Percentiles rank a stretch among this genome's conserved stretches.
phyloP scores from a whole-genome alignment of 2,888 invertebrate species.

The Apoda limacodes region DNA sequence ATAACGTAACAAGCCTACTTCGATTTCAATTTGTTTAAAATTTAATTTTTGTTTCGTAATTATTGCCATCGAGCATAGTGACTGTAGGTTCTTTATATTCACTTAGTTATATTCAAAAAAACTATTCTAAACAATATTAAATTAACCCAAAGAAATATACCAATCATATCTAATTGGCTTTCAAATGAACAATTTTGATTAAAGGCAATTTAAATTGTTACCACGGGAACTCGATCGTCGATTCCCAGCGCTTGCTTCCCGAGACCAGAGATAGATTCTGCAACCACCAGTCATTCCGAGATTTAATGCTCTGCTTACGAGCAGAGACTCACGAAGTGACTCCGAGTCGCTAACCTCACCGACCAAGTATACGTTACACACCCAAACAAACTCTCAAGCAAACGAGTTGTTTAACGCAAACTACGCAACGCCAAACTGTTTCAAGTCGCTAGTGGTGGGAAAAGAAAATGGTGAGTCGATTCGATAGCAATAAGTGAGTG shows the following conservation, averaged over 20 bases:
- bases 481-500: conserved; percentile 36
- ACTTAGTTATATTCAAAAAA: too few relatives aligned
- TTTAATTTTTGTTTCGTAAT: too few relatives aligned
- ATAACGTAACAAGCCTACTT: too few relatives aligned
- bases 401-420: conserved; percentile 19
- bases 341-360: conserved; percentile 12
- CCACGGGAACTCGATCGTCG: conserved; percentile 36
- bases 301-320: conserved; percentile 43
- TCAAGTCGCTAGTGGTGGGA: conserved; percentile 26
- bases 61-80: too few relatives aligned
- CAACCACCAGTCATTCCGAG: conserved; percentile 39
- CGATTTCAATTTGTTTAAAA: too few relatives aligned
- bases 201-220: conserved; percentile 38
- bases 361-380: conserved; percentile 17
- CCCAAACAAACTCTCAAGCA: conserved; percentile 5
- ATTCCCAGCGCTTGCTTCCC: conserved; percentile 33
- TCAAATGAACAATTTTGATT: conserved; percentile 25
- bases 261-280: conserved; percentile 29
- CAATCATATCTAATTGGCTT: too few relatives aligned
- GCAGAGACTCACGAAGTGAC: conserved; percentile 32
- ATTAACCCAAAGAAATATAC: too few relatives aligned
- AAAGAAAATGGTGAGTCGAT: conserved; percentile 31
- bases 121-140: too few relatives aligned
- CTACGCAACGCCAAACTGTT: conserved; percentile 4
- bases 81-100: too few relatives aligned